Conservation (phyloP, 2,113 vertebrate species). For the Calonectris borealis region DNA sequence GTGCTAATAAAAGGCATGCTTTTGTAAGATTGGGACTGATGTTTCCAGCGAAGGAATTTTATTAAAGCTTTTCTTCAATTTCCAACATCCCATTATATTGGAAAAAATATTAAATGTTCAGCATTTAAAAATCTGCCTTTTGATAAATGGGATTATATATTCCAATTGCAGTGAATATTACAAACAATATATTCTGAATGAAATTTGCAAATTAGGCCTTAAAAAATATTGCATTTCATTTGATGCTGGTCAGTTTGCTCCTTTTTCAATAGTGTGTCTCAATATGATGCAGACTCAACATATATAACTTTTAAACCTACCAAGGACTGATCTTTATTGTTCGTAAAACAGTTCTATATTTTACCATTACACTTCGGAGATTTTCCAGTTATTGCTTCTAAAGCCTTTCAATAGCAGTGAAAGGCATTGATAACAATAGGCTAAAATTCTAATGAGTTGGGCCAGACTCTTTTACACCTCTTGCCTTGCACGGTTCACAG, state of each 20-base stretch:
- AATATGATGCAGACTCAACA: background rate
- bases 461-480: background rate
- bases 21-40: slow-evolving; percentile 21
- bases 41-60: slow-evolving; percentile 9
- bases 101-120: background rate
- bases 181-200: background rate
- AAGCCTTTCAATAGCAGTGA: background rate
- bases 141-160: background rate
- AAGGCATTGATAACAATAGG: background rate
- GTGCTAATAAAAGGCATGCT: slow-evolving; percentile 26
- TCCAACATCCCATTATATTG: background rate
- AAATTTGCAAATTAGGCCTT: background rate
- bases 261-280: background rate
- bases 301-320: background rate
- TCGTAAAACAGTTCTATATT: background rate
- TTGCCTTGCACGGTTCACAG: background rate
- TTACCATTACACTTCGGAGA: background rate
- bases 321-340: background rate
- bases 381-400: background rate
- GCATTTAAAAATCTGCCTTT: background rate
- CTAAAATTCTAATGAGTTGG: background rate
- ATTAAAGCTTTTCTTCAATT: slow-evolving; percentile 29
- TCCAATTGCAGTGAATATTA: background rate
- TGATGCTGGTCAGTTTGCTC: background rate
- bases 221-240: background rate